Evolutionary conservation across 1,140 invertebrate genomes (phyloP), one percentile per base, ranked within the genome.

Genomic region (Agraylea sexmaculata): DNA sequence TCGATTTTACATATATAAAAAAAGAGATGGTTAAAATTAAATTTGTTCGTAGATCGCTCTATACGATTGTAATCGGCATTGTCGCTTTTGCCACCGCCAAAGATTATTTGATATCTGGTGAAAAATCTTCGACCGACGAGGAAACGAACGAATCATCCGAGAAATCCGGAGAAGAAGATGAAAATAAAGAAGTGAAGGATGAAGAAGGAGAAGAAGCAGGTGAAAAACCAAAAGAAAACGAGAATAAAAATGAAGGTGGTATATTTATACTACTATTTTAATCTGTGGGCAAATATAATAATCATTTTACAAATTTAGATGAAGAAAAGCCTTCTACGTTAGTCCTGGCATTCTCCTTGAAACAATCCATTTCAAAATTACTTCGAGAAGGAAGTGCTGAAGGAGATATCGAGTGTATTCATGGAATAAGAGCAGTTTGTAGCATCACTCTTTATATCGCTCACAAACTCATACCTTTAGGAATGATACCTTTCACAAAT

Each of bases 391-490:
- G 60, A 62, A 44, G 72, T 54, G 40, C 42, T 53, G 52, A 52
- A 35, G 65, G 64, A 29, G 73, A 76, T 43, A 72, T 78, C 32
- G 59, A 65, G 30, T 75, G 73, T 49, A 72, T 81, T 37, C 71
- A 80, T 43, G 71, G 77, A 6, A 60, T 80, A 22, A 63, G 72
- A 42, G 61, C 72, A 7, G 37, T 76, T 12, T 66, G 68, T 34
- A 77, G 71, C 3, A 50, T 78, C 1, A 58, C 67, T 18, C 54
- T 80, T 31, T 73, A 77, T 43, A 45, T 75, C 2, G 71, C 69
- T 12, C 74, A 80, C 46, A 77, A 77, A 57, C 64, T 75, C 40
- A 65, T 80, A 25, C 67, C 71, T 15, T 59, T 73, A 2, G 68
- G 67, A 8, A 64, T 68, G 38, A 66, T 69, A 42, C 75, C 77